A percentile compares a stretch with the other conserved stretches of the same genome.
phyloP scores from a whole-genome alignment of 2,113 vertebrate species.

The Sceloporus undulatus region DNA sequence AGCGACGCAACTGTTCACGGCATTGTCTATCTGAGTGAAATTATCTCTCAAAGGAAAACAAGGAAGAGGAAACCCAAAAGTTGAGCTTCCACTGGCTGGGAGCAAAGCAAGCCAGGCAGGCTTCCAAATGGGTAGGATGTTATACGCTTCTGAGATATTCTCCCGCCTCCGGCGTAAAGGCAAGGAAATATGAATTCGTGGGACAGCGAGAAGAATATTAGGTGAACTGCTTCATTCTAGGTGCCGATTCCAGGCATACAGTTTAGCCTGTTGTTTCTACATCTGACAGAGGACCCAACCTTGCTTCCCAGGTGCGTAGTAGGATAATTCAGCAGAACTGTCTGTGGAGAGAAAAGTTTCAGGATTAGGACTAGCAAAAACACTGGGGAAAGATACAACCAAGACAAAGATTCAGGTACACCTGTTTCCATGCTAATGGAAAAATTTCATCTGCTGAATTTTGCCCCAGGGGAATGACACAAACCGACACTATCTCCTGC shows the following conservation, averaged over 20 bases:
- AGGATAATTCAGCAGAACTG: neutral
- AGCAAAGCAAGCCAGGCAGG: neutral
- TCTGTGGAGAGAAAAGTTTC: neutral
- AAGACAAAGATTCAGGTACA: neutral
- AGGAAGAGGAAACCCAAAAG: neutral
- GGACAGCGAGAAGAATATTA: neutral
- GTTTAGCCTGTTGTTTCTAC: neutral
- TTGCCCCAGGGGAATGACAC: too few relatives aligned
- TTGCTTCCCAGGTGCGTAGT: neutral
- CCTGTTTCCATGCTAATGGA: too few relatives aligned
- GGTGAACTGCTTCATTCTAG: neutral
- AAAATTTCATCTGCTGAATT: too few relatives aligned
- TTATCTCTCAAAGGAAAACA: slow-evolving; percentile 7
- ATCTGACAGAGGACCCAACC: neutral
- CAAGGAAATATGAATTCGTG: slow-evolving; percentile 1
- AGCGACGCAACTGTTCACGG: slow-evolving; percentile 66
- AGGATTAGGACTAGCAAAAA: neutral
- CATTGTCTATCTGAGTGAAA: slow-evolving; percentile 56
- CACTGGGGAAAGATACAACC: neutral
- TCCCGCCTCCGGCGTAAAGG: neutral
- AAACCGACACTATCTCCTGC: too few relatives aligned
- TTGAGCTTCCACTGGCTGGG: neutral
- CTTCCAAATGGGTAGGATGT: neutral
- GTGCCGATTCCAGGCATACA: too few relatives aligned
- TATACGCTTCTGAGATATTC: neutral